Base-by-base conservation (phyloP, 2,113 vertebrate species). In the Melanostigma gelatinosum region DNA sequence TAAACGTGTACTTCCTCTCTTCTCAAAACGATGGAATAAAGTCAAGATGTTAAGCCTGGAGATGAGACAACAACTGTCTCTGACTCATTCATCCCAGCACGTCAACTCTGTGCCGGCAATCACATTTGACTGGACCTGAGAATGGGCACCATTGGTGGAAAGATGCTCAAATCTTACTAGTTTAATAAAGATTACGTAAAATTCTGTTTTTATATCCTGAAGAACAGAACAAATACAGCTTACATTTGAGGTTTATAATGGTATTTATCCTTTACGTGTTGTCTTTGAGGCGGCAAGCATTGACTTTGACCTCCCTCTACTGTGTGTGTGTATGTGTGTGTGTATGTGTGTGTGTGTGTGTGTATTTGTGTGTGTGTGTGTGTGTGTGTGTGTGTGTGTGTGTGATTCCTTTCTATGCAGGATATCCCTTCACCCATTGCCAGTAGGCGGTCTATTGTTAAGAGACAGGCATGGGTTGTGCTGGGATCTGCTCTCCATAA, bases 391-490 rank as follows among this genome's bases (percentile, higher is more conserved):
- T 29, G 40, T 46, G 64, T 54, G 32, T n/a, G 93, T 89, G 93
- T 72, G 93, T 92, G 92, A 94, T 93, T 93, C 86, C 69, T 88
- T 90, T 91, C 92, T 90, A 94, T 94, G 94, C 95, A 96, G 95
- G 95, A 96, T 95, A 91, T 96, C 95, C 95, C 91, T 87, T 93
- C 87, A 82, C 88, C 88, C 90, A 77, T 77, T 83, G 87, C 86
- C 93, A 92, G 88, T 88, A 91, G 86, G 85, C 81, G 90, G 90
- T 88, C 93, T 92, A 95, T 95, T 96, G 94, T 96, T 95, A 94
- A 87, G 77, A 89, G 77, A 85, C 80, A 88, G 75, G 87, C 87
- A 88, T 55, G 71, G 77, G 81, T 72, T 81, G 63, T 69, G 73
- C 86, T 84, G 75, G 73, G 86, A 89, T 83, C 82, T 62, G 72